phyloP scores from a whole-genome alignment of 92 coral and sea anemone species.

The Porites evermanni region DNA sequence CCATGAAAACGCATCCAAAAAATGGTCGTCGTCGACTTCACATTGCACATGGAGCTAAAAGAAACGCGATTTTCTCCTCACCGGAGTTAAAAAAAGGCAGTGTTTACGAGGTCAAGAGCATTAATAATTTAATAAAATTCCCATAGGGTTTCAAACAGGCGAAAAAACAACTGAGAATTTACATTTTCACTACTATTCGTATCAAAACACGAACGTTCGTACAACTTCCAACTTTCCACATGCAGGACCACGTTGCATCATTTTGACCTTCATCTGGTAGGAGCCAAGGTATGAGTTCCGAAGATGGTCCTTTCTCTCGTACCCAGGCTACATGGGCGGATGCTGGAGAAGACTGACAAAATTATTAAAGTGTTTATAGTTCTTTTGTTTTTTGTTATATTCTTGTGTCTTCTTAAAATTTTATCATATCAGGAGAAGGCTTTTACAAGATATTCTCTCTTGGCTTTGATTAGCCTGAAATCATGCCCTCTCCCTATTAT shows the following conservation, averaged over 20 bases:
- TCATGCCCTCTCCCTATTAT: too few relatives aligned
- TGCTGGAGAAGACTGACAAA: too few relatives aligned
- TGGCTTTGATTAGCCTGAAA: too few relatives aligned
- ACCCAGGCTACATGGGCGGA: neutral
- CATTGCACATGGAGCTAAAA: slow-evolving; percentile 40
- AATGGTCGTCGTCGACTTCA: neutral
- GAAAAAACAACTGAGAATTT: too few relatives aligned
- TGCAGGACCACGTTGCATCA: slow-evolving; percentile 70
- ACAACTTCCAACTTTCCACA: neutral
- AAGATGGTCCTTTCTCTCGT: slow-evolving; percentile 7
- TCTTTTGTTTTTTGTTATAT: too few relatives aligned
- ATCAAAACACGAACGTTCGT: slow-evolving; percentile 4
- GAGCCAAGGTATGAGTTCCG: neutral
- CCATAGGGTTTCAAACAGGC: neutral
- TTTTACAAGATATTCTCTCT: too few relatives aligned
- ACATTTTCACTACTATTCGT: slow-evolving; percentile 1
- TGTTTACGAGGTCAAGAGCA: neutral
- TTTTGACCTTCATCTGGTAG: neutral
- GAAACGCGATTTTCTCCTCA: neutral
- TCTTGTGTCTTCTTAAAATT: too few relatives aligned
- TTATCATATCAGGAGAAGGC: too few relatives aligned
- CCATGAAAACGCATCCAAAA: slow-evolving; percentile 62
- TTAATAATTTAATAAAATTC: neutral
- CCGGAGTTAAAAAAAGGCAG: neutral
- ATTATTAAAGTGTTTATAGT: too few relatives aligned